Conservation (phyloP, 2,113 vertebrate genomes). For the Megaceryle maxima region DNA sequence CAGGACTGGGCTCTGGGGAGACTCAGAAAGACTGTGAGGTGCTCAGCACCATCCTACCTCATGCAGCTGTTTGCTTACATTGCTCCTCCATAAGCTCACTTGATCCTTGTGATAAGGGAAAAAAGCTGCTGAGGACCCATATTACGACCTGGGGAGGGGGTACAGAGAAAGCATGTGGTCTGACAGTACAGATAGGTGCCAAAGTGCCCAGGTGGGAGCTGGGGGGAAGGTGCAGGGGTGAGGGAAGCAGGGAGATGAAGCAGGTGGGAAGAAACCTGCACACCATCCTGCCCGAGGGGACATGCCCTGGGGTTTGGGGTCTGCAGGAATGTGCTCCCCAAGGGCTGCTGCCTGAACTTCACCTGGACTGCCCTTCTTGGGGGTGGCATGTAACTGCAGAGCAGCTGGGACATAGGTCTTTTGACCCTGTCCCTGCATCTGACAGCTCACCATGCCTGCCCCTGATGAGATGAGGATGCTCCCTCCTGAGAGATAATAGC, state of each 20-base stretch:
- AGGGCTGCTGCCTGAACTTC: not conserved
- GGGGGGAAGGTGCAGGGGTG: not conserved
- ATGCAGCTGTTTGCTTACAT: not conserved
- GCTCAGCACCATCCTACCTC: not conserved
- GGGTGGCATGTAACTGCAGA: not conserved
- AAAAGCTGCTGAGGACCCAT: not conserved
- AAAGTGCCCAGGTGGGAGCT: not conserved
- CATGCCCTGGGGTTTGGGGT: not conserved
- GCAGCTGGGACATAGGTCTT: not conserved
- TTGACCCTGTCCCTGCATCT: not conserved
- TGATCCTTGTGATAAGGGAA: not conserved
- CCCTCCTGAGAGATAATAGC: constrained; percentile 23
- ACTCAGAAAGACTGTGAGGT: not conserved
- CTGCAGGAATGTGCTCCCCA: not conserved
- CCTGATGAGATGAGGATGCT: constrained; percentile 2
- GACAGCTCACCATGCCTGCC: not conserved
- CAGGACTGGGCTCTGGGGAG: not conserved
- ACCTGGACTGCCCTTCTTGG: not conserved
- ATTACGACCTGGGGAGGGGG: not conserved
- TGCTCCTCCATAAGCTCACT: not conserved
- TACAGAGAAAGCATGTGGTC: not conserved
- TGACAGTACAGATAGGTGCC: fast-evolving
- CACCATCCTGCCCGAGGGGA: not conserved
- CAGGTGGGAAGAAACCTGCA: not conserved
- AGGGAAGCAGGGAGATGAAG: not conserved